Conservation (phyloP, 2,888 invertebrate genomes). For the Andrena camellia region DNA sequence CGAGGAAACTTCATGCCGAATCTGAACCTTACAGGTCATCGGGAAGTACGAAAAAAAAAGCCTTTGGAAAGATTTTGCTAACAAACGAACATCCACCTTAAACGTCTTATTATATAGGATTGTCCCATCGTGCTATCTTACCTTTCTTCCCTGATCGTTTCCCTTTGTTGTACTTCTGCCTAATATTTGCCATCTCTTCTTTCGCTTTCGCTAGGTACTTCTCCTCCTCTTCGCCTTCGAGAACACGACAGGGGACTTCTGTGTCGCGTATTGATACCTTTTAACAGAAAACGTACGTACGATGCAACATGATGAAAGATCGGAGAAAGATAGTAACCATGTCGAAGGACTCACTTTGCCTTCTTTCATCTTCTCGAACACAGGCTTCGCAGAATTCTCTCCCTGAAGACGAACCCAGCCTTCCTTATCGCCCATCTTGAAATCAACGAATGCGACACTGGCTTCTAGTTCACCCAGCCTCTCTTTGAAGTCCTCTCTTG, state of each 20-base stretch:
- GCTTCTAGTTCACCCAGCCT: conserved; percentile 87
- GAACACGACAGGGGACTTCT: conserved; percentile 74
- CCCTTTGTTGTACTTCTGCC: conserved; percentile 85
- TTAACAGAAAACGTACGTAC: background rate
- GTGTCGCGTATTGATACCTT: conserved; percentile 81
- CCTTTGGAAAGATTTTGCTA: too few species aligned
- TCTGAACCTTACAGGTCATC: too few species aligned
- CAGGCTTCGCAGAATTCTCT: conserved; percentile 89
- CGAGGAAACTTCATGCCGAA: too few species aligned
- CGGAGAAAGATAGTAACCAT: background rate
- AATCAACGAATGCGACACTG: conserved; percentile 92
- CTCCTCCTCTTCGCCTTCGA: conserved; percentile 82
- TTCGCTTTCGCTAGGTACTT: conserved; percentile 77
- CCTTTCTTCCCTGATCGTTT: conserved; percentile 80
- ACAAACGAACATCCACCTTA: too few species aligned
- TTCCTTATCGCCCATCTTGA: conserved; percentile 90
- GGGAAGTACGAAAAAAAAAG: too few species aligned
- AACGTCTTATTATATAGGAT: too few species aligned
- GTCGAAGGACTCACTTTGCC: conserved; percentile 87
- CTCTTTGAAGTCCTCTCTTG: conserved; percentile 91
- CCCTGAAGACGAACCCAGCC: conserved; percentile 91
- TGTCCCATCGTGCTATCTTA: conserved; percentile 32
- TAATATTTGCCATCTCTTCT: conserved; percentile 84
- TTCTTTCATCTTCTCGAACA: conserved; percentile 88
- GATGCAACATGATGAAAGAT: background rate